Conservation (phyloP, 2,113 vertebrate species). For the Salvelinus namaycush region DNA sequence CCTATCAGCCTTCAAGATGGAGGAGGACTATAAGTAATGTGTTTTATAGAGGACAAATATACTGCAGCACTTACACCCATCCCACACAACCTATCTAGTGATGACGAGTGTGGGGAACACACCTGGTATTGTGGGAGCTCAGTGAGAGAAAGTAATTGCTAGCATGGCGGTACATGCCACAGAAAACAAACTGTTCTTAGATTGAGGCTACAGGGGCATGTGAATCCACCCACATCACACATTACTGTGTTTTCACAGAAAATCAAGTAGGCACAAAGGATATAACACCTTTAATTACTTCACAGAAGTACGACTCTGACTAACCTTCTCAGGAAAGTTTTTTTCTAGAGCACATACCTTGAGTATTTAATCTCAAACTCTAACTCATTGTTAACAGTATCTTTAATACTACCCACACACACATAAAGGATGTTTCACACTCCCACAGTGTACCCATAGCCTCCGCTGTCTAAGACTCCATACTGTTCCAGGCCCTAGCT, state of each 20-base stretch:
- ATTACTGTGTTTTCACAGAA: background rate
- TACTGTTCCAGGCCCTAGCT: background rate
- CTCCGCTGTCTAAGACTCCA: background rate
- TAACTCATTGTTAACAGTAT: too few relatives aligned
- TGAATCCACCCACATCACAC: slow-evolving; percentile 1
- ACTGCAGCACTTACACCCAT: background rate
- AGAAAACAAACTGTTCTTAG: slow-evolving; percentile 10
- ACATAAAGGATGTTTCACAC: background rate
- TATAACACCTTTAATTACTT: slow-evolving; percentile 21
- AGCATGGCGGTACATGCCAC: background rate
- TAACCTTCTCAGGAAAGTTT: background rate
- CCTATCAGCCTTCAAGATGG: background rate
- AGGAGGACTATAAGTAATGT: background rate
- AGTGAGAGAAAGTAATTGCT: background rate
- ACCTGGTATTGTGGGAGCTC: slow-evolving; percentile 9
- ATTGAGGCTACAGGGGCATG: background rate
- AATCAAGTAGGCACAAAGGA: background rate
- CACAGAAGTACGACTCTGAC: background rate
- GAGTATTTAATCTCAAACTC: too few relatives aligned
- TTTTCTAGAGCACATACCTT: too few relatives aligned
- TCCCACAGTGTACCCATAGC: too few relatives aligned
- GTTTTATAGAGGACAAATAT: background rate
- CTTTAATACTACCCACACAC: background rate
- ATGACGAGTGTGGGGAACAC: slow-evolving; percentile 4
- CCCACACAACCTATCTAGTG: background rate